Evolutionary conservation across 2,888 invertebrate species (phyloP), one percentile per base, ranked within the genome.

Genomic region (Cosmia pyralina): DNA sequence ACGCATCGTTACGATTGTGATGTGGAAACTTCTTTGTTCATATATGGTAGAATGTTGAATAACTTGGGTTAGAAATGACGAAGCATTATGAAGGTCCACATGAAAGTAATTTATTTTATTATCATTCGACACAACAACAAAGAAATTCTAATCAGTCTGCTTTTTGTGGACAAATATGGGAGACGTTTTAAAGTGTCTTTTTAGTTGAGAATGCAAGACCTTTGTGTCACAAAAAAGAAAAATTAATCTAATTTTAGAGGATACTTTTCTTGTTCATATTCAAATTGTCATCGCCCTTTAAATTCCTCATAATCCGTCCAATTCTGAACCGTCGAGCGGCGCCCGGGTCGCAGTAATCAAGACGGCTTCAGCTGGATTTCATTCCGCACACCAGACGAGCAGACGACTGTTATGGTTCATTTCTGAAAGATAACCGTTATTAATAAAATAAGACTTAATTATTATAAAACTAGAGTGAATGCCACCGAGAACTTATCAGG

Each of bases 301-400:
- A 96, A 96, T 94, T 95, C 95, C 94, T 95, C 95, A 94, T 96
- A 96, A 96, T 96, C 96, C 96, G 92, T 93, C 94, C 95, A 95
- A 96, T 96, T 95, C 93, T 94, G 93, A 94, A 93, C 91, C 92
- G 93, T 90, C 90, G 92, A 90, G 93, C 89, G 90, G 91, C 90
- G 90, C 91, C 88, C 92, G 94, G 93, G 91, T 91, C 93, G 92
- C 90, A 90, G 95, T 94, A 95, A 95, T 96, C 95, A 94, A 93
- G 94, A 93, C 92, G 94, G 94, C 94, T 95, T 95, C 94, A 91
- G 90, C 88, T 90, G 96, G 95, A 95, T 95, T 95, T 94, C 90
- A 91, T 91, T 90, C 92, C 89, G 90, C 90, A 91, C 90, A 92
- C 91, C 90, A 91, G 92, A 92, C 88, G 88, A 90, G 89, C 88